Base-by-base conservation (phyloP, 2,113 vertebrate species). In the Triplophysa dalaica region DNA sequence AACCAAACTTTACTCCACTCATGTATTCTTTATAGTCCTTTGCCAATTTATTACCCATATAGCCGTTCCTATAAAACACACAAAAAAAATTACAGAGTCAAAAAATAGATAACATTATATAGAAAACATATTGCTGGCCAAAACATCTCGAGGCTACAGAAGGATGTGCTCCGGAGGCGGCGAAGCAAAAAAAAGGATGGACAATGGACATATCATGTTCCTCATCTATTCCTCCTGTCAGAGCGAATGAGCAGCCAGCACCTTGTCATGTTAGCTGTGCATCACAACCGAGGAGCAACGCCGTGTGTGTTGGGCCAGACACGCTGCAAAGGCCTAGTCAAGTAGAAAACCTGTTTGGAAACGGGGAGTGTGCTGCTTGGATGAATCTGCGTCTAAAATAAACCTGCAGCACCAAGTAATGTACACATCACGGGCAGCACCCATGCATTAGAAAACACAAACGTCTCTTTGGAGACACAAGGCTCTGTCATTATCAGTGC, bases 321-420 rank as follows among this genome's bases (percentile, higher is more conserved):
- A 83, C n/a, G 61, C 58, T 45, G 50, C 66, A 75, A 45, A 66
- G 79, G 77, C 64, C 50, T 74, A 86, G 79, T 80, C 66, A 87
- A 81, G 86, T 70, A 82, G 86, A 89, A 90, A 88, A 88, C 80
- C 21, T 43, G 76, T 76, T 89, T 62, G 81, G 75, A 91, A 84
- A 81, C 60, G 21, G 68, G 65, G 21, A 56, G 73, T 62, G 81
- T 64, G 45, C 73, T 56, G 70, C 75, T 33, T 80, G 77, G 82
- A 63, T 70, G 56, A 78, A 70, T 72, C 48, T 17, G 65, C 75
- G 61, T 77, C 79, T 84, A 82, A 87, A 87, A 87, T 84, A 86
- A 87, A 85, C 82, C 83, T 67, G 58, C 84, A 80, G 80, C 63
- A 70, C 56, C 64, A 29, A 75, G 13, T 14, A 13, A 64, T 41